Conservation (phyloP, 2,113 vertebrate genomes). For the Trichechus manatus region DNA sequence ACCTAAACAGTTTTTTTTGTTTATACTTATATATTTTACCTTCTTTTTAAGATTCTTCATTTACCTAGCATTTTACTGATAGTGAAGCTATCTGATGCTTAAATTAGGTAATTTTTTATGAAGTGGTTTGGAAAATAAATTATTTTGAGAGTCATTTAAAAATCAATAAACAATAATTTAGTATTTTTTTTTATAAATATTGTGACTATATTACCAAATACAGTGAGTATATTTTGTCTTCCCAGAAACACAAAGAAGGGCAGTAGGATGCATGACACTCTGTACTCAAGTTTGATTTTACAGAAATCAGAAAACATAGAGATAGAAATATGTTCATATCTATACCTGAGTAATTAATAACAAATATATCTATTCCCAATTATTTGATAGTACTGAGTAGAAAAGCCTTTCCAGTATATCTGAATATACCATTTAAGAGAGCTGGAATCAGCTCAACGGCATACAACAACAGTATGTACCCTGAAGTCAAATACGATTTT, state of each 20-base stretch:
- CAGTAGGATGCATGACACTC: rapidly evolving
- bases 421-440: not conserved
- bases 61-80: not conserved
- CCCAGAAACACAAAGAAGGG: not conserved
- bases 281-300: not conserved
- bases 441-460: not conserved
- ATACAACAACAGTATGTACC: not conserved
- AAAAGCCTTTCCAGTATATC: not conserved
- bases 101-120: not conserved
- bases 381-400: not conserved
- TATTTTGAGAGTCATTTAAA: not conserved
- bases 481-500: not conserved
- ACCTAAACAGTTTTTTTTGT: not conserved
- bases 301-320: not conserved
- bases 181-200: not conserved
- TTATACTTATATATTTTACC: not conserved
- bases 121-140: not conserved
- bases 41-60: not conserved
- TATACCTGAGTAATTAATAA: not conserved
- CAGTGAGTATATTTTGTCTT: not conserved
- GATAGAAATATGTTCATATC: not conserved
- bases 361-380: not conserved
- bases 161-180: not conserved
- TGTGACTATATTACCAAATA: not conserved
- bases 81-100: not conserved